phyloP scores from a whole-genome alignment of 2,888 invertebrate genomes.

The Chymomyza fuscimana region DNA sequence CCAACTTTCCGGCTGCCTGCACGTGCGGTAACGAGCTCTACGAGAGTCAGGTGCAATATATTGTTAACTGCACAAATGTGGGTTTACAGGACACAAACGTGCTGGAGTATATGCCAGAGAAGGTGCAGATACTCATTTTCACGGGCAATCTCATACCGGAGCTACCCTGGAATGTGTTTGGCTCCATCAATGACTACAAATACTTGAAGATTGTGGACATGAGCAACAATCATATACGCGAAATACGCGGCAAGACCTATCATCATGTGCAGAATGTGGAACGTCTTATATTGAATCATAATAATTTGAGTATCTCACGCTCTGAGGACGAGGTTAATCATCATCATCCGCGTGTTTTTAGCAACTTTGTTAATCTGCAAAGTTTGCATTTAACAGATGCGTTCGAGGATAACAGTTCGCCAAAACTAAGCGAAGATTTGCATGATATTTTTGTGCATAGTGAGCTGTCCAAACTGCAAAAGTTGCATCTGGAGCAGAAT shows the following conservation, averaged over 20 bases:
- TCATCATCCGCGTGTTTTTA: slow-evolving; percentile 85
- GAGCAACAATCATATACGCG: slow-evolving; percentile 86
- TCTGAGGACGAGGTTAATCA: slow-evolving; percentile 81
- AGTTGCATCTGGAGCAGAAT: slow-evolving; percentile 88
- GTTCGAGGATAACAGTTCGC: slow-evolving; percentile 84
- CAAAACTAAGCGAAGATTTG: slow-evolving; percentile 84
- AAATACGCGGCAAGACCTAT: slow-evolving; percentile 87
- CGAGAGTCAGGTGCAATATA: slow-evolving; percentile 81
- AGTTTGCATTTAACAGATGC: slow-evolving; percentile 87
- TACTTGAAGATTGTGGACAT: slow-evolving; percentile 85
- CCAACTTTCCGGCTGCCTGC: slow-evolving; percentile 81
- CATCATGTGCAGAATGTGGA: slow-evolving; percentile 86
- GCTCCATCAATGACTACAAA: slow-evolving; percentile 82
- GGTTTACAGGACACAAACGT: slow-evolving; percentile 83
- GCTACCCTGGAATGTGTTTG: slow-evolving; percentile 87
- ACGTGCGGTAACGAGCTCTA: slow-evolving; percentile 82
- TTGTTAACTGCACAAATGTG: slow-evolving; percentile 87
- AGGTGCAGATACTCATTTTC: slow-evolving; percentile 86
- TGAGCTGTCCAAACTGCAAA: slow-evolving; percentile 84
- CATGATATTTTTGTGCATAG: slow-evolving; percentile 87
- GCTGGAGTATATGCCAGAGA: slow-evolving; percentile 83
- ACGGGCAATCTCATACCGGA: slow-evolving; percentile 85
- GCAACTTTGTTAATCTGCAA: slow-evolving; percentile 85
- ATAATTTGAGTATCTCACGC: slow-evolving; percentile 84
- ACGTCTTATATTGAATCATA: slow-evolving; percentile 86